Evolutionary conservation across 2,888 invertebrate genomes (phyloP), one percentile per base, ranked within the genome.

Genomic region (Pheosia tremula): DNA sequence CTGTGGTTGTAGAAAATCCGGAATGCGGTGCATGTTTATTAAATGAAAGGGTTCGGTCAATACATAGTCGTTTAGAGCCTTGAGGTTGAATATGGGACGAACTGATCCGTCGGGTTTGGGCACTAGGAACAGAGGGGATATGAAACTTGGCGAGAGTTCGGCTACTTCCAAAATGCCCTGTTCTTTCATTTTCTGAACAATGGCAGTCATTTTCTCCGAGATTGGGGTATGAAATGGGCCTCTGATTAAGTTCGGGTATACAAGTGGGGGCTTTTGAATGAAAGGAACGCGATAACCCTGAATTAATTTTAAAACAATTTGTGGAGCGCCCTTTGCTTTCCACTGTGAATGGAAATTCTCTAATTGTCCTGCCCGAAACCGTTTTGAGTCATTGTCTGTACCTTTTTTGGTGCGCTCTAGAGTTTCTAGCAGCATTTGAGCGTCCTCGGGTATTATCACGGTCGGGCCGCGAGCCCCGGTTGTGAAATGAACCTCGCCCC

Each of bases 71-170:
- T 79, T 80, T 8, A 76, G 60, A 1, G 60, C 56, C 62, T 66
- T 72, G 9, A 77, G 61, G 57, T 74, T 74, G 75, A 75, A 76
- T 45, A 78, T 75, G 0, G 75, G 73, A 0, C 75, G 63, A 8
- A 6, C 41, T 4, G 70, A 61, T 9, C 74, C 71, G 63, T 74
- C 71, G 54, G 57, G 38, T 43, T 79, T 79, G 9, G 72, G 71
- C 0, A 71, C 63, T 8, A 77, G 66, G 61, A 77, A 79, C 52
- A 79, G 66, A 10, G 67, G 50, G 9, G 78, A 76, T 6, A 78
- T 6, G 52, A 77, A 79, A 56, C 74, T 75, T 38, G 73, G 72
- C 6, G 70, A 56, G 10, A 41, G 0, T 5, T 7, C 56, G 4
- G 63, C 71, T 37, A 4, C 6, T 13, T 64, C 56, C 37, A 72